A percentile compares a stretch with the other conserved stretches of the same genome.
Conservation (phyloP, 2,797 vertebrate species). For the Psittacula echo region DNA sequence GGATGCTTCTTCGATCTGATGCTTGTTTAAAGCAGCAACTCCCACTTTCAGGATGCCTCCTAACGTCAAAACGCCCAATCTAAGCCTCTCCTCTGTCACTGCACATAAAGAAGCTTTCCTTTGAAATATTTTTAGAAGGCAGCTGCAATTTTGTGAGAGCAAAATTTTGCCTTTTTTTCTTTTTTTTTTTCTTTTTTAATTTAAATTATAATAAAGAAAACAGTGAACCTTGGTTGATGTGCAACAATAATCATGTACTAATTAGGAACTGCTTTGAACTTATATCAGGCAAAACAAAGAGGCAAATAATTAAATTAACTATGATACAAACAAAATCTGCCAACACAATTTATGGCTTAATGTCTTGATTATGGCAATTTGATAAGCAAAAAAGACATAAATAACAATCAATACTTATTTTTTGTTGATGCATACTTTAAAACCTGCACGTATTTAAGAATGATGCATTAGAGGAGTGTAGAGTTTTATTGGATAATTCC, state of each 20-base stretch:
- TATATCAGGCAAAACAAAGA: neutral
- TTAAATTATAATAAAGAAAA: neutral
- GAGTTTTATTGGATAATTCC: neutral
- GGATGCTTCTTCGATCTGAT: neutral
- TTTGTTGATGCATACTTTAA: neutral
- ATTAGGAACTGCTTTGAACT: neutral
- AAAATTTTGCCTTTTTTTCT: neutral
- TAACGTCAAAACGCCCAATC: rapidly evolving
- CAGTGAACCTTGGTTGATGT: neutral
- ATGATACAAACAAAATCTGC: neutral
- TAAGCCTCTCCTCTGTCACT: neutral
- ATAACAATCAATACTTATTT: neutral
- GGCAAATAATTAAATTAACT: neutral
- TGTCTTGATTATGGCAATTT: neutral
- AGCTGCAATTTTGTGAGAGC: neutral
- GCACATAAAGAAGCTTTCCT: neutral
- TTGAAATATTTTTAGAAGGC: neutral
- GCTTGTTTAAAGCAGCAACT: neutral
- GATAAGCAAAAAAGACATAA: neutral
- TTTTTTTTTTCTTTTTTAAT: neutral
- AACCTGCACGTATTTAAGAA: neutral
- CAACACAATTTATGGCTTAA: neutral
- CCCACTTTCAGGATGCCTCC: neutral
- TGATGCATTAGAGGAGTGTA: neutral
- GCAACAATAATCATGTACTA: neutral